phyloP scores from a whole-genome alignment of 2,797 vertebrate species.

The Ctenochaetus hawaiiensis region DNA sequence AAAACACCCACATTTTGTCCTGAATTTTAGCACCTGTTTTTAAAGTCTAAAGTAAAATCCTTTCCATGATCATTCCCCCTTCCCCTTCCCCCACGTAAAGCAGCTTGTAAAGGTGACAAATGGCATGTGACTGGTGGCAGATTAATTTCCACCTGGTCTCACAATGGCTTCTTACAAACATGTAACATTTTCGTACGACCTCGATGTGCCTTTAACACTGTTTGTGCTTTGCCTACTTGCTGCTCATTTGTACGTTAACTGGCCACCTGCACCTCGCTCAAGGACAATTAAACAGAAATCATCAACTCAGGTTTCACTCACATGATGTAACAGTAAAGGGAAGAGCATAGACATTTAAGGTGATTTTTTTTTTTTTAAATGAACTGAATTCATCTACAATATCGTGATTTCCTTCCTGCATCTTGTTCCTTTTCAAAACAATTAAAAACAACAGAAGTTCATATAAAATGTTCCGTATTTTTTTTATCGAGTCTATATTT shows the following conservation, averaged over 20 bases:
- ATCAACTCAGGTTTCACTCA: conserved; percentile 12
- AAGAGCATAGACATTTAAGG: conserved; percentile 27
- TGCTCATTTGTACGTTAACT: neutral
- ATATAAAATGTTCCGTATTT: conserved; percentile 64
- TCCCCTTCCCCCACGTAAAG: too few species aligned
- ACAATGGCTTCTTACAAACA: neutral
- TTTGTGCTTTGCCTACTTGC: conserved; percentile 57
- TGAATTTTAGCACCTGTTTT: conserved; percentile 66
- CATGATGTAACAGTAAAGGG: conserved; percentile 40
- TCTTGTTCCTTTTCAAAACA: conserved; percentile 41
- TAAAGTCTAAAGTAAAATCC: conserved; percentile 15
- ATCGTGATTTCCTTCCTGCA: conserved; percentile 22
- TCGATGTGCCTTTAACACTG: conserved; percentile 11
- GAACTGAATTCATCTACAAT: conserved; percentile 21
- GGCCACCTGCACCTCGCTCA: neutral
- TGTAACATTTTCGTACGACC: neutral
- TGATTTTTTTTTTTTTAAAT: neutral
- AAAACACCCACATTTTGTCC: neutral
- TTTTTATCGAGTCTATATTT: conserved; percentile 46
- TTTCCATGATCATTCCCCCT: too few species aligned
- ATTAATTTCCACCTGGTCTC: neutral
- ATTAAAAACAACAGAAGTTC: conserved; percentile 67
- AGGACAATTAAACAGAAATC: conserved; percentile 16
- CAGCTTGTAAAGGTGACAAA: too few species aligned
- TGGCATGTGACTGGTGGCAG: neutral